phyloP scores from a whole-genome alignment of 2,797 vertebrate genomes.

The Darevskia mixta region DNA sequence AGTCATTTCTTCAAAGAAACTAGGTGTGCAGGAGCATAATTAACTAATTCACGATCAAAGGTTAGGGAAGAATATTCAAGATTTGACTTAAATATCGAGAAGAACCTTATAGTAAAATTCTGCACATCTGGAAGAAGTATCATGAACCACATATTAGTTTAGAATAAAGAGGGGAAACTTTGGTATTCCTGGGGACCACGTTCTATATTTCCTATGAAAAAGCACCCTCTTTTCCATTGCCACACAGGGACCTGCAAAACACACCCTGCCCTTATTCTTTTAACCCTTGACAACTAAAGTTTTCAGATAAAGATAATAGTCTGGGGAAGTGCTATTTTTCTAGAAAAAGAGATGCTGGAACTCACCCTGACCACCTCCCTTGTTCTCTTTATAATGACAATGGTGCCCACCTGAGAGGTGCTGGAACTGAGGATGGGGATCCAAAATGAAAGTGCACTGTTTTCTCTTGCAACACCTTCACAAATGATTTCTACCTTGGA shows the following conservation, averaged over 20 bases:
- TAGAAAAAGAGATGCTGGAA: too few species aligned
- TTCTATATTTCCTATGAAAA: background rate
- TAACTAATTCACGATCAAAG: slow-evolving; percentile 32
- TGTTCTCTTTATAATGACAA: too few species aligned
- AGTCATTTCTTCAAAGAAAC: slow-evolving; percentile 34
- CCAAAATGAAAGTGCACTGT: background rate
- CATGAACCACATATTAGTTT: background rate
- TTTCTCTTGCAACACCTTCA: too few species aligned
- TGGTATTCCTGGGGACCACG: background rate
- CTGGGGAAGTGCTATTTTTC: too few species aligned
- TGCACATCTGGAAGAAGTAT: background rate
- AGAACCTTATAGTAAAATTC: background rate
- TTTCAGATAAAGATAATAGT: background rate
- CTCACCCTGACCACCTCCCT: too few species aligned
- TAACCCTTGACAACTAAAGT: background rate
- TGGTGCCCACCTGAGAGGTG: too few species aligned
- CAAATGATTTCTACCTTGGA: too few species aligned
- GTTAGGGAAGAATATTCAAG: background rate
- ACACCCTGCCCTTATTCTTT: background rate
- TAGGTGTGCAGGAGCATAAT: background rate
- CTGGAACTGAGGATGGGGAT: background rate
- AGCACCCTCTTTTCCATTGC: too few species aligned
- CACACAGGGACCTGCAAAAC: background rate
- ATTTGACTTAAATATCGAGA: background rate
- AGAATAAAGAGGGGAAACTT: background rate